Conservation (phyloP, 2,797 vertebrate species). For the Heterohyrax brucei region DNA sequence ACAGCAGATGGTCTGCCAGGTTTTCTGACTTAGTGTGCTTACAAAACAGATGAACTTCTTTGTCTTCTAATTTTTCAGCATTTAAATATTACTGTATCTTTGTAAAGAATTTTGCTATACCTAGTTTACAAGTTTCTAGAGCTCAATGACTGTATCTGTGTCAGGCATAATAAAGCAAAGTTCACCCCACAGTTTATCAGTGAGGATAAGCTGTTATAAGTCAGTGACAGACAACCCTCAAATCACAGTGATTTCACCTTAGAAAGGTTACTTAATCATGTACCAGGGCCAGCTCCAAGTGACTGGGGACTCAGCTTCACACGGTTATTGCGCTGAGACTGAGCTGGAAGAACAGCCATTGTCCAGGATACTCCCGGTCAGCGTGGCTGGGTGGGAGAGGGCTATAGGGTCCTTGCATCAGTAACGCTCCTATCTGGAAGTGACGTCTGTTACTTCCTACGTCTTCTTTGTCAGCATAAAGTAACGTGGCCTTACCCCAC, state of each 20-base stretch:
- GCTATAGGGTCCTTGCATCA: neutral
- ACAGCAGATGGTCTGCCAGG: neutral
- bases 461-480: neutral
- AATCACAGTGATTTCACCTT: neutral
- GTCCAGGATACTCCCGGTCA: neutral
- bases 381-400: neutral
- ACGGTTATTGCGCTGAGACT: neutral
- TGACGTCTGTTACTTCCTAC: neutral
- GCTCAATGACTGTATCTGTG: neutral
- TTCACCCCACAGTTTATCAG: neutral
- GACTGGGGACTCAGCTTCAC: neutral
- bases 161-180: neutral
- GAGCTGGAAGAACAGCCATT: neutral
- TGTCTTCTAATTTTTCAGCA: neutral
- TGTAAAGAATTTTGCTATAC: constrained; percentile 11
- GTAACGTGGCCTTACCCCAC: neutral
- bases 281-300: neutral
- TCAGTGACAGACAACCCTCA: neutral
- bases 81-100: constrained; percentile 30
- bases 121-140: constrained; percentile 32
- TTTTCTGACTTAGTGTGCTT: neutral
- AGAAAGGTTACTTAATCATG: neutral
- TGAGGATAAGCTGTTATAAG: neutral
- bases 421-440: neutral
- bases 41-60: neutral